Percentiles rank a stretch among this genome's conserved stretches.
Evolutionary conservation across 2,113 vertebrate genomes (phyloP).

Genomic region (Alosa alosa): DNA sequence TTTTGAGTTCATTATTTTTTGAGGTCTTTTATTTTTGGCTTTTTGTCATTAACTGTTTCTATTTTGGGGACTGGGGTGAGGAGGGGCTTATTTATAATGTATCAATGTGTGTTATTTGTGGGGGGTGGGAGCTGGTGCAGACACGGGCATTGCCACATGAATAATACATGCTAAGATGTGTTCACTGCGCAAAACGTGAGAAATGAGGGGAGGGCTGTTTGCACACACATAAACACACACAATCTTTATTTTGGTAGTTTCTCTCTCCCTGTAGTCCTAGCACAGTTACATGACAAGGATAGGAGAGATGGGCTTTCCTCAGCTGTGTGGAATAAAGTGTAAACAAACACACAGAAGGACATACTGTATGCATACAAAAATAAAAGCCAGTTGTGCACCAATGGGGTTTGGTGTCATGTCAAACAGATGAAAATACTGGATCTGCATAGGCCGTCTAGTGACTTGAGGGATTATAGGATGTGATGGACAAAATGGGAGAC

Average conservation of each 20-base stretch:
- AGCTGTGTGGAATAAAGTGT: neutral
- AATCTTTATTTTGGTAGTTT: neutral
- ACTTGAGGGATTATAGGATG: neutral
- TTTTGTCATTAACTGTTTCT: constrained; percentile 1
- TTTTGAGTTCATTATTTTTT: neutral
- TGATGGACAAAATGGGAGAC: neutral
- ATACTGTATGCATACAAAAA: neutral
- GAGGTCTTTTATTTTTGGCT: neutral
- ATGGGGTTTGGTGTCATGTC: neutral
- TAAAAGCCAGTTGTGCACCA: neutral
- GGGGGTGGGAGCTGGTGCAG: neutral
- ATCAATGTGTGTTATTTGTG: neutral
- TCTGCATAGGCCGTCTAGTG: too few relatives aligned
- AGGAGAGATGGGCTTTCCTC: neutral
- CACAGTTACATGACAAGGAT: constrained; percentile 7
- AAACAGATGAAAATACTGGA: too few relatives aligned
- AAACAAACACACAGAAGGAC: neutral
- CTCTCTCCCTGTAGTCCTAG: neutral
- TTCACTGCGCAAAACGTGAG: constrained; percentile 6
- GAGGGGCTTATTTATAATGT: neutral
- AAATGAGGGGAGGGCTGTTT: constrained; percentile 9
- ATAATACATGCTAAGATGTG: constrained; percentile 1
- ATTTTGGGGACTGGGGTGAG: neutral
- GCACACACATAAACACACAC: neutral
- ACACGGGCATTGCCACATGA: neutral